Conservation (phyloP, 1,140 invertebrate genomes). For the Acromyrmex charruanus region DNA sequence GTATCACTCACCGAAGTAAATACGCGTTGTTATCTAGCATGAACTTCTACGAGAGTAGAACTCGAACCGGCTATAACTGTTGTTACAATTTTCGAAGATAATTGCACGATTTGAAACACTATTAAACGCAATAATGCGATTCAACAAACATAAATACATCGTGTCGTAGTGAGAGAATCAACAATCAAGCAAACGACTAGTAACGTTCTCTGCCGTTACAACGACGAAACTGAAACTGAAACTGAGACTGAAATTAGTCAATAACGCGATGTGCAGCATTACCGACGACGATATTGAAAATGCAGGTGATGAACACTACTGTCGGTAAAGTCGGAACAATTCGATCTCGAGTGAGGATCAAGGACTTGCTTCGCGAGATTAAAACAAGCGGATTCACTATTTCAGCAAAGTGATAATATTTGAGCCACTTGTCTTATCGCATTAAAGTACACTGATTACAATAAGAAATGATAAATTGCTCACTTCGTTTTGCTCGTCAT, state of each 20-base stretch:
- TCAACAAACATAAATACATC: too few species aligned
- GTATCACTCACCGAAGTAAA: not conserved
- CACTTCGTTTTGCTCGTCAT: not conserved
- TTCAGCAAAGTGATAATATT: not conserved
- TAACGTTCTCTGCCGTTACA: not conserved
- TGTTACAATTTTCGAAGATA: not conserved
- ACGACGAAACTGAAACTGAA: not conserved
- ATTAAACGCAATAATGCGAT: not conserved
- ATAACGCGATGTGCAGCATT: not conserved
- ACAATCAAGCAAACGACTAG: not conserved
- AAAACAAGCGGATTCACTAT: not conserved
- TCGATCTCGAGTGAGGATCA: not conserved
- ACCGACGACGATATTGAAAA: not conserved
- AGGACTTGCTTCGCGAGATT: not conserved
- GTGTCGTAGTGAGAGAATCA: not conserved
- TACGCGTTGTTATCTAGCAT: not conserved
- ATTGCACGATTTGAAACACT: not conserved
- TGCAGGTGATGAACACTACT: not conserved
- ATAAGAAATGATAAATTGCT: not conserved
- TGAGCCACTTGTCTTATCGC: not conserved
- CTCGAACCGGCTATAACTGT: not conserved
- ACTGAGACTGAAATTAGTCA: too few species aligned
- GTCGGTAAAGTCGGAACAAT: conserved; percentile 1
- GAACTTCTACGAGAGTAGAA: not conserved
- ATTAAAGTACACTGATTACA: not conserved